Conservation (phyloP, 2,888 invertebrate genomes). For the Pardosa pseudoannulata region DNA sequence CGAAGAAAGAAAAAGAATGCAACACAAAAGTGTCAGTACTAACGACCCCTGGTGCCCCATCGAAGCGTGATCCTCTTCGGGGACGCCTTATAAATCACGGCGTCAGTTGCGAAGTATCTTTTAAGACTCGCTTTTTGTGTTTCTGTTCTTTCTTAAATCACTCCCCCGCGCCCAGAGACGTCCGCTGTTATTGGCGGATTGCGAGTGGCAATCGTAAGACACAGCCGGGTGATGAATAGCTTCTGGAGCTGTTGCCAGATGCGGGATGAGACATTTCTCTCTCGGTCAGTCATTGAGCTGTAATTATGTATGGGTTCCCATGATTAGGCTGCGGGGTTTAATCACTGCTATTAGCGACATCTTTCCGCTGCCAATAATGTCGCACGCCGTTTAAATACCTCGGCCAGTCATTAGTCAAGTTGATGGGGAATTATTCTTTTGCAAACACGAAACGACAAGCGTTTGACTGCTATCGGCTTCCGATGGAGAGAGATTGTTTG, state of each 20-base stretch:
- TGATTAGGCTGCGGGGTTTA: slow-evolving; percentile 61
- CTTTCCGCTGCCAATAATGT: slow-evolving; percentile 8
- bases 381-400: slow-evolving; percentile 36
- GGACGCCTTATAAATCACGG: slow-evolving; percentile 50
- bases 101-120: slow-evolving; percentile 32
- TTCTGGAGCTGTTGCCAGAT: slow-evolving; percentile 18
- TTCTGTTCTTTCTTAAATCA: slow-evolving; percentile 28
- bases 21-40: slow-evolving; percentile 63
- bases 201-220: background rate
- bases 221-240: slow-evolving; percentile 10
- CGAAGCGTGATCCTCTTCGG: slow-evolving; percentile 41
- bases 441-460: background rate
- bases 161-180: background rate
- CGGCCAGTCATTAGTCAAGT: slow-evolving; percentile 43
- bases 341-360: slow-evolving; percentile 64
- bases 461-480: slow-evolving; percentile 11
- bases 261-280: background rate
- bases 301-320: slow-evolving; percentile 54
- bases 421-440: slow-evolving; percentile 20
- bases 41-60: slow-evolving; percentile 50
- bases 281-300: slow-evolving; percentile 42
- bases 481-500: background rate
- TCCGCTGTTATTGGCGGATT: slow-evolving; percentile 22
- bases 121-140: slow-evolving; percentile 20
- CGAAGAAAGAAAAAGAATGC: slow-evolving; percentile 8